Percentiles rank a stretch among this genome's conserved stretches.
These are phyloP conservation scores for Parnassius apollo DNA, from an alignment of 2,888 invertebrate species.

Conservation along the genomic window DNA sequence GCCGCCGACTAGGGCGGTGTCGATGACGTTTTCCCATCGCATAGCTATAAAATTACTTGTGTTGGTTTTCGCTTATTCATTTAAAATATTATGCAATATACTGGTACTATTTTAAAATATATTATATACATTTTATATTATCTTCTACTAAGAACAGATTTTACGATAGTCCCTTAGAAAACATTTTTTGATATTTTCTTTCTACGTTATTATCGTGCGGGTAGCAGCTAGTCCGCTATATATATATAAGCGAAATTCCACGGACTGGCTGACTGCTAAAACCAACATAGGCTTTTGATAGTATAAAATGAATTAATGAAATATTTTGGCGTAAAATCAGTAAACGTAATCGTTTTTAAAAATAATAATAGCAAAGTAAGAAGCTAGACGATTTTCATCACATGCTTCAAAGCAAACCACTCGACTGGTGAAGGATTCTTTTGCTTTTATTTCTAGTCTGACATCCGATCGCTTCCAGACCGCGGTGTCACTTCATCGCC, in stretches of 20 bases:
- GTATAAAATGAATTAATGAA: too few species aligned
- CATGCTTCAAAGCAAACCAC: constrained; percentile 72
- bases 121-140: too few species aligned
- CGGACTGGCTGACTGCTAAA: too few species aligned
- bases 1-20: constrained; percentile 46
- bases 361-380: constrained; percentile 32
- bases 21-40: constrained; percentile 58
- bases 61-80: constrained; percentile 18
- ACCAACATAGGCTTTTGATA: too few species aligned
- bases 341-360: neutral
- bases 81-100: constrained; percentile 2
- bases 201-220: too few species aligned
- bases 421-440: constrained; percentile 71
- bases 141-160: too few species aligned
- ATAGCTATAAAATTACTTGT: constrained; percentile 38
- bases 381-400: constrained; percentile 68
- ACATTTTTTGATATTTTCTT: too few species aligned
- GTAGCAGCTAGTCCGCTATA: too few species aligned
- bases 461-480: constrained; percentile 78
- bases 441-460: constrained; percentile 76
- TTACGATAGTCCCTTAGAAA: too few species aligned
- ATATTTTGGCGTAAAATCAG: too few species aligned
- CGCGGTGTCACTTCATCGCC: constrained; percentile 68
- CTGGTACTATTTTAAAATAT: constrained; percentile 4
- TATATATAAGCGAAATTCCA: too few species aligned